These are phyloP conservation scores for Cyanistes caeruleus DNA, from an alignment of 2,113 vertebrate species.

Conservation along the genomic window DNA sequence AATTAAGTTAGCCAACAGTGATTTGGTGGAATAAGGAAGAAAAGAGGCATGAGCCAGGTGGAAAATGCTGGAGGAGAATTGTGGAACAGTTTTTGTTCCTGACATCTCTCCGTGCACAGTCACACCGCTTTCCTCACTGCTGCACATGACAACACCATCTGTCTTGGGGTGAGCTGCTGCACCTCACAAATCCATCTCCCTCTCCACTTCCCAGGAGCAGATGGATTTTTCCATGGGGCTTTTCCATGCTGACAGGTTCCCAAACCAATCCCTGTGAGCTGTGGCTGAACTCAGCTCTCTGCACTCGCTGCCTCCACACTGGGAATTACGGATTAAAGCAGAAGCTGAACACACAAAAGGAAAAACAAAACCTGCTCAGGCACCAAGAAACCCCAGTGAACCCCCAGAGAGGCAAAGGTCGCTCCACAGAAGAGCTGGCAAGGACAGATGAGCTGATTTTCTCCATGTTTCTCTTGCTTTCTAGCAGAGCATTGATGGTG, in stretches of 20 bases:
- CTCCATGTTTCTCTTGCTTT: background rate
- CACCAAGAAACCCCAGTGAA: background rate
- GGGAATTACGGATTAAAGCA: background rate
- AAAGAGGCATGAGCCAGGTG: background rate
- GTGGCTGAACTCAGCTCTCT: background rate
- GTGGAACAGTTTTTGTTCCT: background rate
- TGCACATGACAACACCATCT: rapidly evolving
- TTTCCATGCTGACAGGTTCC: background rate
- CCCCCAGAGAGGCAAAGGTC: background rate
- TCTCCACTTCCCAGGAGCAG: background rate
- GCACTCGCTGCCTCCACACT: background rate
- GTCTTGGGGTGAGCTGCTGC: background rate
- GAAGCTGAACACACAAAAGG: background rate
- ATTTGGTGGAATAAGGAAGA: background rate
- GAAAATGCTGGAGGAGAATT: rapidly evolving
- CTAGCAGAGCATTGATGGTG: background rate
- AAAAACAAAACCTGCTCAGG: background rate
- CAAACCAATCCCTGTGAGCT: background rate
- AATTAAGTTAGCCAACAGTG: background rate
- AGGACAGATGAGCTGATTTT: background rate
- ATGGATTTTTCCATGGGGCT: background rate
- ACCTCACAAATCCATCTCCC: background rate
- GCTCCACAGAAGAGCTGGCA: background rate
- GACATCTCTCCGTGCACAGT: background rate
- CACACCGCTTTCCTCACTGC: background rate